Evolutionary conservation across 2,113 vertebrate genomes (phyloP).

Genomic region (human (Homo sapiens)): GRCh38 chr7:125870501-125871000

Average conservation of each 20-base stretch:
- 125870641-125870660: neutral
- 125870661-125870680: neutral
- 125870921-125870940: no score
- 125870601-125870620: neutral
- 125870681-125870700: constrained; percentile 4
- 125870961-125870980: neutral
- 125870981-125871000: neutral
- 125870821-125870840: no score
- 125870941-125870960: no score
- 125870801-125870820: neutral
- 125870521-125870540: neutral
- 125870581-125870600: neutral
- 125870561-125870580: neutral
- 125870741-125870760: neutral
- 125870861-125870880: no score
- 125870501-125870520: neutral
- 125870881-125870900: no score
- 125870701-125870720: neutral
- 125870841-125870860: no score
- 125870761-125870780: neutral
- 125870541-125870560: neutral
- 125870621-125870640: neutral
- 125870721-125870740: neutral
- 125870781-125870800: neutral
- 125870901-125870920: no score